Evolutionary conservation across 2,888 invertebrate species (phyloP).

Genomic region (Acronicta leporina): DNA sequence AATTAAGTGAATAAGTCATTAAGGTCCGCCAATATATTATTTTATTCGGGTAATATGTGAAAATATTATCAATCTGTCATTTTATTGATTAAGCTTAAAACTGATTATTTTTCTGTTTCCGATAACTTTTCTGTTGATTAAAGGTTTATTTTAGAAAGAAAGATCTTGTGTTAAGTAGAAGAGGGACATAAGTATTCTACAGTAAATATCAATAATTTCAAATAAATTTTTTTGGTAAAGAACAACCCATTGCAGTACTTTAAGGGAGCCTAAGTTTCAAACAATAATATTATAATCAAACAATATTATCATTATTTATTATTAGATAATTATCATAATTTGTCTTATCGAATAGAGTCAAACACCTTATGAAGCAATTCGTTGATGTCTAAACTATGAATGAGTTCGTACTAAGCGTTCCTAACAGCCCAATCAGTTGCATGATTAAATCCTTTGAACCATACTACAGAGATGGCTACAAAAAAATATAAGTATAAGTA

Average conservation of each 20-base stretch:
- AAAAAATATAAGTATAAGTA: conserved; percentile 19
- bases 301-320: no score
- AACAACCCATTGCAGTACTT: no score
- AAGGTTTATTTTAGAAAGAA: no score
- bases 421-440: conserved; percentile 29
- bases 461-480: conserved; percentile 44
- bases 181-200: no score
- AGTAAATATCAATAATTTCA: no score
- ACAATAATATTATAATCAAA: no score
- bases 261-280: no score
- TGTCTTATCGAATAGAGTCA: conserved; percentile 18
- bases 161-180: no score
- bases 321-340: conserved; percentile 14
- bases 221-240: no score
- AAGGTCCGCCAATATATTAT: conserved; percentile 52
- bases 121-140: no score
- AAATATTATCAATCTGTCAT: conserved; percentile 33
- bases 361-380: conserved; percentile 21
- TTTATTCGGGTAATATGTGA: conserved; percentile 55
- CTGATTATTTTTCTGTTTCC: no score
- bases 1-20: conserved; percentile 69
- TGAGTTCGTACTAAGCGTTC: conserved; percentile 24
- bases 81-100: conserved; percentile 6
- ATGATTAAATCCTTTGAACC: conserved; percentile 7
- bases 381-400: conserved; percentile 47